Conservation (phyloP, 2,888 invertebrate genomes). For the Ptilodon capucinus region DNA sequence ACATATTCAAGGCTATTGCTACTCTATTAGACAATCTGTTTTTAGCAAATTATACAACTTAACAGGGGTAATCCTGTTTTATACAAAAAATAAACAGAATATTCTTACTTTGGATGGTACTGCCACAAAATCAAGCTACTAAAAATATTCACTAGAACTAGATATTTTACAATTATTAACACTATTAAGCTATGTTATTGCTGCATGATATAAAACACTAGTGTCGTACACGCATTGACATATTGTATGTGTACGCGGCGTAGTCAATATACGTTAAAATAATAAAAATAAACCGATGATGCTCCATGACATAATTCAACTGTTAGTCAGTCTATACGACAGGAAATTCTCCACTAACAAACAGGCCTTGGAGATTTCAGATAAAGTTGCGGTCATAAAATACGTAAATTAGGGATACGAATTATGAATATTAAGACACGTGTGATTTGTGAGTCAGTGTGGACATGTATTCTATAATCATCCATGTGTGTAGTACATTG, state of each 20-base stretch:
- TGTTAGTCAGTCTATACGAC: background rate
- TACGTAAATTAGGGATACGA: background rate
- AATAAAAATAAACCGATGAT: constrained; percentile 20
- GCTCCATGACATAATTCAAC: constrained; percentile 19
- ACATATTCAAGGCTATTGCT: constrained; percentile 58
- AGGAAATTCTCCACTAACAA: constrained; percentile 14
- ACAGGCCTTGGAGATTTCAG: constrained; percentile 7
- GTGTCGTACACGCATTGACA: constrained; percentile 3
- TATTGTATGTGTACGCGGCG: too few species aligned
- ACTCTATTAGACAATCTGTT: constrained; percentile 30
- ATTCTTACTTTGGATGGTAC: background rate
- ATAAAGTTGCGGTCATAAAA: constrained; percentile 5
- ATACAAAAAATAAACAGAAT: background rate
- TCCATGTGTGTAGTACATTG: too few species aligned
- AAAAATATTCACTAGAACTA: background rate
- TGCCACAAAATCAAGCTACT: background rate
- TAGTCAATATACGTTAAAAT: constrained; percentile 5
- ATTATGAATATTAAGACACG: background rate
- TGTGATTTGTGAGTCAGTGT: background rate
- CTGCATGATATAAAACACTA: constrained; percentile 5
- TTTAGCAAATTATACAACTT: constrained; percentile 18
- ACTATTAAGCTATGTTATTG: background rate
- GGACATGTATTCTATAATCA: too few species aligned
- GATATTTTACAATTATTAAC: background rate
- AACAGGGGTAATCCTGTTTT: background rate